phyloP scores from a whole-genome alignment of 2,113 vertebrate species.

The Anarrhichthys ocellatus region DNA sequence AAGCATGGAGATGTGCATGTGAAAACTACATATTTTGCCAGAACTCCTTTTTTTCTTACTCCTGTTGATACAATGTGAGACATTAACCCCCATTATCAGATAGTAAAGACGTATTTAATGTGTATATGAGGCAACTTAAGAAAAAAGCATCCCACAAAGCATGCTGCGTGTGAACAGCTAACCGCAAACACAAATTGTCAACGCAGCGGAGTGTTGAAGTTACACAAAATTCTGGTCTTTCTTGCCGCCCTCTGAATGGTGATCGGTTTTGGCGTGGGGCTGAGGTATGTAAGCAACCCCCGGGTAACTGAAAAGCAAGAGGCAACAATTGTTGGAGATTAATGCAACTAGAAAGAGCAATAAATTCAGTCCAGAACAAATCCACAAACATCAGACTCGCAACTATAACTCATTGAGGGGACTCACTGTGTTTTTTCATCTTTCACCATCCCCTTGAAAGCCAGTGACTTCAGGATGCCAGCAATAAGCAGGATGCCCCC shows the following conservation, averaged over 20 bases:
- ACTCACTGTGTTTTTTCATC: conserved; percentile 87
- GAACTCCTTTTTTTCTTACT: neutral
- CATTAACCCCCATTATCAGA: neutral
- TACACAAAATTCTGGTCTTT: conserved; percentile 56
- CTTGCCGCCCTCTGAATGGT: conserved; percentile 38
- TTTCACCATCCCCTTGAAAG: conserved; percentile 86
- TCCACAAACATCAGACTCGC: neutral
- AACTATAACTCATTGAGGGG: neutral
- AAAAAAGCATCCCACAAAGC: conserved; percentile 1
- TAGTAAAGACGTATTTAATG: neutral
- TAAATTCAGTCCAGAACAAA: neutral
- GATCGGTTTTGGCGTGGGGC: conserved; percentile 58
- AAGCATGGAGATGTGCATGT: conserved; percentile 9
- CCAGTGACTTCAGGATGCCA: conserved; percentile 90
- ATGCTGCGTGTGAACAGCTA: neutral
- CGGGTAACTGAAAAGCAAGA: conserved; percentile 83
- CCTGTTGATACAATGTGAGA: neutral
- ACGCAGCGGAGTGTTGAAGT: neutral
- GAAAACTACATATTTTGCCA: conserved; percentile 15
- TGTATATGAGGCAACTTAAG: neutral
- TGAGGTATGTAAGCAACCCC: conserved; percentile 88
- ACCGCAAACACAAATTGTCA: neutral
- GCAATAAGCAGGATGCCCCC: conserved; percentile 87
- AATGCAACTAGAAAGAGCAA: too few species aligned
- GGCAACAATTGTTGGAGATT: neutral